Evolutionary conservation across 2,888 invertebrate species (phyloP), one percentile per base, ranked within the genome.

Genomic region (Dysmachus trigonus): DNA sequence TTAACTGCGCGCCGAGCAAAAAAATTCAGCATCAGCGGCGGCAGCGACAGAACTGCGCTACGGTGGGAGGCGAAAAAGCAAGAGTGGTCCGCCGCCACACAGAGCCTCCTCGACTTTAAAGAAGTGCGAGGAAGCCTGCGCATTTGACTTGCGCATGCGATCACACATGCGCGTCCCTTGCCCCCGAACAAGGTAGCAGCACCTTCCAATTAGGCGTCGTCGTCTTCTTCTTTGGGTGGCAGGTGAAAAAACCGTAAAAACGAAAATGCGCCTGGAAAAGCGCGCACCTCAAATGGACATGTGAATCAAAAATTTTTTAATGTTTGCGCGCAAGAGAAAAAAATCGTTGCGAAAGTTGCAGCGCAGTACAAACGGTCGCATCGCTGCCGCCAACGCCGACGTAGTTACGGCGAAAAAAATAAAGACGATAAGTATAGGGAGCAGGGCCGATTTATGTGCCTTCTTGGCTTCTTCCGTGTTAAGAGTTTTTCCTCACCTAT

Each of bases 401-500:
- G 27, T 27, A 8, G 62, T 62, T 62, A 27, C 62, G 8, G 18
- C 62, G 22, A 62, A 62, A 62, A 22, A 51, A 51, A 51, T n/a
- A 51, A 53, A 81, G 18, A 53, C 27, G 33, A 22, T 81, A 53
- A 53, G 81, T 81, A 33, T 35, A 33, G 62, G 27, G 81, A 81
- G 81, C 47, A 53, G 53, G n/a, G 73, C 33, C 47, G 81, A 81
- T 81, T 81, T 81, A 81, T 81, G 81, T 53, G 53, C 30, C 53
- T 81, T 33, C 31, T 30, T 30, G 53, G 13, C 51, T 81, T 81
- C 81, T 81, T 81, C 81, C 81, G 81, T 81, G 81, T 81, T 81
- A 81, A 53, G 47, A 62, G 13, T 81, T 81, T 81, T 81, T 53
- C 47, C 53, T 81, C 81, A 47, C 81, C 81, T 81, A 81, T 81